Conservation (phyloP, 2,113 vertebrate species). For the Galbula dea region DNA sequence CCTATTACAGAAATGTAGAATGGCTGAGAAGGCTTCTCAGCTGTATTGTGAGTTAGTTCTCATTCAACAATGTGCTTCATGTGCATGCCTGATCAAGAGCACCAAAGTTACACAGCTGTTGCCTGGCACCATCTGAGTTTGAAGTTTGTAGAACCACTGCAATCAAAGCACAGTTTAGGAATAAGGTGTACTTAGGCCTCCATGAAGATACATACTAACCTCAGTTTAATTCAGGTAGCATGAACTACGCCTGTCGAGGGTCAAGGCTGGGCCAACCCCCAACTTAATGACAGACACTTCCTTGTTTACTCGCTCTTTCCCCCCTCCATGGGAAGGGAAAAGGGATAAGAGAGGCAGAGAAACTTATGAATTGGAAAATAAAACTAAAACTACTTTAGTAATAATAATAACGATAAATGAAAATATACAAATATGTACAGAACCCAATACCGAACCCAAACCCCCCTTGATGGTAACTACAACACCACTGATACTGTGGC, state of each 20-base stretch:
- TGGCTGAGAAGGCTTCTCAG: neutral
- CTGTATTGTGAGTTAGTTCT: neutral
- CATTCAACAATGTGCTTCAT: neutral
- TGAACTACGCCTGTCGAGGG: neutral
- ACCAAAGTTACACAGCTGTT: neutral
- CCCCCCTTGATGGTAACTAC: too few relatives aligned
- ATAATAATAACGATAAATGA: too few relatives aligned
- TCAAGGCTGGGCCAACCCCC: too few relatives aligned
- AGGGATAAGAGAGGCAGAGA: too few relatives aligned
- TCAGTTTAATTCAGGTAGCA: neutral
- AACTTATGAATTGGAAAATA: too few relatives aligned
- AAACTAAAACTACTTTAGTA: too few relatives aligned
- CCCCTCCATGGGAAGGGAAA: too few relatives aligned
- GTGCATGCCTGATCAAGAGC: neutral
- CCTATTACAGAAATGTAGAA: fast-evolving
- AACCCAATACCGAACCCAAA: too few relatives aligned
- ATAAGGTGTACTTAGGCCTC: neutral
- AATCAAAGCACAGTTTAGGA: neutral
- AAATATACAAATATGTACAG: too few relatives aligned
- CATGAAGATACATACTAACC: neutral
- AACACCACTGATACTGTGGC: too few relatives aligned
- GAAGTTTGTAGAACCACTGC: neutral
- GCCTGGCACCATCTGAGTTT: neutral
- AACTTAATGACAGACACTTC: too few relatives aligned
- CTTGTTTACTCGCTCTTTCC: too few relatives aligned